Base-by-base conservation (phyloP, 2,113 vertebrate species). In the Forbesichthys agassizii region DNA sequence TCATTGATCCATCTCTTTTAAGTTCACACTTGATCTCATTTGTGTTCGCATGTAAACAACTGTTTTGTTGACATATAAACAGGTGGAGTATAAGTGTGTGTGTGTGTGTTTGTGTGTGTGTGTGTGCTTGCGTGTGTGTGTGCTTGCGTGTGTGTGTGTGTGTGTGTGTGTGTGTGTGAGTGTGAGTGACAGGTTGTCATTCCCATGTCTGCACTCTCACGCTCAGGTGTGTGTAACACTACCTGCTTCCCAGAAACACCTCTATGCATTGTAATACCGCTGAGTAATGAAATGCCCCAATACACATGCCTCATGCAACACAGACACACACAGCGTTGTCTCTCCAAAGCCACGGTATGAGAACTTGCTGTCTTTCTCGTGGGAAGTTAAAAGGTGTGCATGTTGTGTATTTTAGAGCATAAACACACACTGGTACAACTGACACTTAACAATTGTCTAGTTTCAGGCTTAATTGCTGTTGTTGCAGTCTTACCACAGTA, bases 201-300 rank as follows among this genome's bases (percentile, higher is more conserved):
- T 79, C 73, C 57, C 75, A 52, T 64, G 13, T 55, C 58, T 52
- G 71, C 79, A 85, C 88, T 79, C 88, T 79, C 88, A 83, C 78
- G 67, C 56, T 81, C 81, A 84, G 81, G 85, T 85, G 81, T 27
- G 27, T 69, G 79, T 51, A 76, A 84, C 46, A n/a, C 68, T 77
- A 84, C 82, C 78, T 67, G 71, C 75, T 86, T 87, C 70, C 73
- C 83, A 81, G 73, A 70, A 78, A 86, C 80, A 61, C 84, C 84
- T 73, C 46, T 65, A 48, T 59, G 9, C 61, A 11, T 55, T 20
- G 1, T 56, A 14, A 78, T 64, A 72, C 71, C 86, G 88, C 89
- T 84, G 86, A 86, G 76, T 88, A 83, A 89, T 78, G 77, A 73
- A 89, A 86, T 12, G 11, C 55, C 46, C 33, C 18, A 36, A 49